Conservation (phyloP, 2,797 vertebrate species). For the Phoxinus dragarum region DNA sequence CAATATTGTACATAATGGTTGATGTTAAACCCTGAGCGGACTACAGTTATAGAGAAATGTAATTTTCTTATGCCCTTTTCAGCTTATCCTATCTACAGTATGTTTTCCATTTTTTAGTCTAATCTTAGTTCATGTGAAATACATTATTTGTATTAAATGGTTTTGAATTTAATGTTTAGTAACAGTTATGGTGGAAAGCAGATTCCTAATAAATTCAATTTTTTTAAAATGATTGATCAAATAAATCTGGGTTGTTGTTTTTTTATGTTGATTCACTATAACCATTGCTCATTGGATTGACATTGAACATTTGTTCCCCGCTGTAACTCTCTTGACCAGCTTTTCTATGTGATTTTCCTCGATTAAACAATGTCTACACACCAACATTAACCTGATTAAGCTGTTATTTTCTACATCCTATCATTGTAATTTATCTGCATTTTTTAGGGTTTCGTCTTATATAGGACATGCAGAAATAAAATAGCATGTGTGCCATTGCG, state of each 20-base stretch:
- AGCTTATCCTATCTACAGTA: background rate
- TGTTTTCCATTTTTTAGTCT: too few relatives aligned
- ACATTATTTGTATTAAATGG: background rate
- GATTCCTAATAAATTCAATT: background rate
- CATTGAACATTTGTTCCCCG: background rate
- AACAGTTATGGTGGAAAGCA: background rate
- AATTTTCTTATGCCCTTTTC: background rate
- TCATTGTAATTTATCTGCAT: background rate
- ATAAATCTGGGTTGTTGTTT: background rate
- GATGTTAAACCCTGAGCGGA: background rate
- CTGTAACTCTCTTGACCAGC: background rate
- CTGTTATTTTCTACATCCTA: background rate
- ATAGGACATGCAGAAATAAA: background rate
- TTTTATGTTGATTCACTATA: too few relatives aligned
- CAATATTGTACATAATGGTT: background rate
- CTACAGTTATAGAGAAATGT: background rate
- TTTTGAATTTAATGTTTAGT: background rate
- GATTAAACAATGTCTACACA: background rate
- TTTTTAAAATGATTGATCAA: background rate
- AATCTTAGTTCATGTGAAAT: background rate
- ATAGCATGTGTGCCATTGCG: background rate
- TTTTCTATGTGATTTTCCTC: background rate
- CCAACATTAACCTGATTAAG: background rate
- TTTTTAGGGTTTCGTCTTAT: background rate
- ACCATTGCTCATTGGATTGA: too few relatives aligned